phyloP scores from a whole-genome alignment of 2,888 invertebrate species.

The Lasius fuliginosus region DNA sequence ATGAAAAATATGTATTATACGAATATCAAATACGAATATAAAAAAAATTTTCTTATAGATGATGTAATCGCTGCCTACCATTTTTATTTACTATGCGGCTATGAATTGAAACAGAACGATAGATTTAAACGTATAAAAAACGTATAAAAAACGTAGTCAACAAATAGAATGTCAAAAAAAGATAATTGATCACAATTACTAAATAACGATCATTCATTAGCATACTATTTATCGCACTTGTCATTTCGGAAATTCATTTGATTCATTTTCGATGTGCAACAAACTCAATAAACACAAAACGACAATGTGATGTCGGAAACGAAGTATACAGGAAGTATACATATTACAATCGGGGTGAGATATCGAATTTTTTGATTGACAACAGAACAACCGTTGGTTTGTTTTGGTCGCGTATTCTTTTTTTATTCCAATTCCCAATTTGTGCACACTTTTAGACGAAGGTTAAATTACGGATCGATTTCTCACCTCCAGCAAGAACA shows the following conservation, averaged over 20 bases:
- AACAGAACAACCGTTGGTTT: background rate
- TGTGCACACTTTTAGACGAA: constrained; percentile 25
- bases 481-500: constrained; percentile 28
- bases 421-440: constrained; percentile 26
- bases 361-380: constrained; percentile 41
- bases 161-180: background rate
- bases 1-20: constrained; percentile 1
- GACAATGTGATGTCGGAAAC: background rate
- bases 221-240: background rate
- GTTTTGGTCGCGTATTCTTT: constrained; percentile 13
- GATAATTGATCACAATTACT: constrained; percentile 16
- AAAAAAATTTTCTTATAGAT: background rate
- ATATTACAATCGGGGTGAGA: constrained; percentile 13
- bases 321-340: constrained; percentile 7
- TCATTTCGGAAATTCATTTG: constrained; percentile 24
- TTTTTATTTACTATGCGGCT: background rate
- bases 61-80: background rate
- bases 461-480: constrained; percentile 39
- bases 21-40: background rate
- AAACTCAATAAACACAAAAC: constrained; percentile 35
- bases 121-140: background rate
- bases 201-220: constrained; percentile 3
- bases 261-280: constrained; percentile 23
- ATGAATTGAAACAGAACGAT: background rate
- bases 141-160: background rate